These are phyloP conservation scores for Halcyon chelicuti DNA, from an alignment of 2,797 vertebrate genomes.

Conservation along the genomic window DNA sequence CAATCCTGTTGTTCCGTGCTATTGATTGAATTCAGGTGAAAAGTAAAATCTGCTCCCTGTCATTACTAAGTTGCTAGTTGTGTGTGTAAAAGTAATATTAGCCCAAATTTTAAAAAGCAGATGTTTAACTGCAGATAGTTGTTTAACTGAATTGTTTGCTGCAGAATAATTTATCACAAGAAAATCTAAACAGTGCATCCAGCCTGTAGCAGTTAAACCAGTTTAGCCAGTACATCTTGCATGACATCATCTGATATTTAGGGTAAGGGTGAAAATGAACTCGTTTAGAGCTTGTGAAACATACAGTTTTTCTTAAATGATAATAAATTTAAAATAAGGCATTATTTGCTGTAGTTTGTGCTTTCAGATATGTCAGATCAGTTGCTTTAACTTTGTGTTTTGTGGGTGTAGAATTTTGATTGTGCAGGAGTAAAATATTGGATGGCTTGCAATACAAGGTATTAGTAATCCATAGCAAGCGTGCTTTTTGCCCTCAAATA, in stretches of 20 bases:
- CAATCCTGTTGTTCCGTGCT: neutral
- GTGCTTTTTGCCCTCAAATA: neutral
- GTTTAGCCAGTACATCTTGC: conserved; percentile 64
- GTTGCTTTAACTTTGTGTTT: neutral
- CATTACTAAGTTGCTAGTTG: neutral
- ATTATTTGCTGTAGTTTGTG: neutral
- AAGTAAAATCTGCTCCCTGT: neutral
- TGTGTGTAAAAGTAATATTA: neutral
- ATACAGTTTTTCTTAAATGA: neutral
- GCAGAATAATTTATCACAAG: conserved; percentile 48
- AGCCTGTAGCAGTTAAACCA: conserved; percentile 51
- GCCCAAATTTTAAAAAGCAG: neutral
- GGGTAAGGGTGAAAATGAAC: conserved; percentile 61
- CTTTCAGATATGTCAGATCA: neutral
- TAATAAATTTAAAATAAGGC: neutral
- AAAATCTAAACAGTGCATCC: conserved; percentile 49
- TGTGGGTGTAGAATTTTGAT: neutral
- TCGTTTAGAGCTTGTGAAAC: conserved; percentile 4
- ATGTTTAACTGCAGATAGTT: neutral
- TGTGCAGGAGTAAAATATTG: neutral
- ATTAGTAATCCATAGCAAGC: neutral
- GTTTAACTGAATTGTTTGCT: neutral
- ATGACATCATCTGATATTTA: conserved; percentile 53
- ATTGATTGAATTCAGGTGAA: neutral
- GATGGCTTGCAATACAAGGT: neutral